Base-by-base conservation (phyloP, 2,113 vertebrate species). In the Eurypyga helias region DNA sequence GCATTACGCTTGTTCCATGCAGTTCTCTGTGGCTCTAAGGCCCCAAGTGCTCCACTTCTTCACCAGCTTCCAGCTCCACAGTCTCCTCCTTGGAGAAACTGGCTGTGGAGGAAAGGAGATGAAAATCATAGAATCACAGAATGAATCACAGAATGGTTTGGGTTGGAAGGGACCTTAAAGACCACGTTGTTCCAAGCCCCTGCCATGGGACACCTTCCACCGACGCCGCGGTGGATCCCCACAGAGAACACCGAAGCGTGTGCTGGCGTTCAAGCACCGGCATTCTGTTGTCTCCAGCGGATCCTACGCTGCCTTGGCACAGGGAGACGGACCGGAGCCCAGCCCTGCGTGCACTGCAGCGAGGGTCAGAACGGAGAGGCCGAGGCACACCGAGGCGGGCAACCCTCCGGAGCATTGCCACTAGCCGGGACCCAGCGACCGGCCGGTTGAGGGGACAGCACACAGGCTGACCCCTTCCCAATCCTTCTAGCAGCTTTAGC, bases 211-310 rank as follows among this genome's bases (percentile, higher is more conserved):
- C 41, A 41, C 41, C 41, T 12, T 41, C 41, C 41, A 41, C 41
- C 4, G 4, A n/a, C 3, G 2, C 0, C 5, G 51, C 3, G 6
- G 38, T 6, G 38, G 51, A 4, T 31, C 33, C 62, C 25, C 26
- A 25, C 26, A 49, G 52, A 25, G 29, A 77, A 36, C 17, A 1
- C 18, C 4, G 0, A 41, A 38, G 61, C 0, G 0, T 6, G 21
- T 0, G 0, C 25, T 13, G 13, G 4, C 2, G 6, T 15, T 13
- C 3, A 5, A 51, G 45, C 34, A 20, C 66, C 18, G 52, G 13
- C 23, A 5, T 4, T 4, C 58, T 5, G 31, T 4, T 16, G 25
- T 3, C 81, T 33, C 38, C 52, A 28, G 31, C 49, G 65, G 70
- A 29, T n/a, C 48, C 71, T 60, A 4, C 41, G 7, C 3, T 2